These are phyloP conservation scores for Tetramorium parvispinum DNA, from an alignment of 1,140 invertebrate species.

Conservation along the genomic window DNA sequence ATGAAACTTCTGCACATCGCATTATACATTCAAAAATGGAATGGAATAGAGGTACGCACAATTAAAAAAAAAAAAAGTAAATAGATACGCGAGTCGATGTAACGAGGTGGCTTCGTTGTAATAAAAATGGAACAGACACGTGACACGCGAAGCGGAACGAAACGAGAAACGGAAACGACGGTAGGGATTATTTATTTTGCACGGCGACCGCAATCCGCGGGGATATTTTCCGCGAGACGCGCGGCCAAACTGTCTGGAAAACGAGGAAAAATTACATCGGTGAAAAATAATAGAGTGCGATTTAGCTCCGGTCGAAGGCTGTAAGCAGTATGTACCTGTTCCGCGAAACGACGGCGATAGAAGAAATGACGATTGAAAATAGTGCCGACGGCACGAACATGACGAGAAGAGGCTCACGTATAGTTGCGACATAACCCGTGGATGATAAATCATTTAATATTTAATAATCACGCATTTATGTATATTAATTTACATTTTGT, in stretches of 20 bases:
- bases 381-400: neutral
- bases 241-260: conserved; percentile 82
- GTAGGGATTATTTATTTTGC: conserved; percentile 82
- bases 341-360: conserved; percentile 16
- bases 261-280: conserved; percentile 83
- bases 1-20: neutral
- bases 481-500: neutral
- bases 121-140: conserved; percentile 66
- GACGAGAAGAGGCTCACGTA: neutral
- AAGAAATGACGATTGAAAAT: neutral
- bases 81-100: conserved; percentile 40
- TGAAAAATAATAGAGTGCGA: conserved; percentile 78
- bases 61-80: conserved; percentile 15
- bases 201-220: conserved; percentile 77
- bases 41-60: neutral
- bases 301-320: conserved; percentile 32
- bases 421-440: neutral
- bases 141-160: conserved; percentile 70
- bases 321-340: conserved; percentile 36
- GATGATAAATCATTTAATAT: neutral
- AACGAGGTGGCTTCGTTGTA: conserved; percentile 65
- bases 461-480: neutral
- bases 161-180: conserved; percentile 76
- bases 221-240: conserved; percentile 75
- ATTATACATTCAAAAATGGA: conserved; percentile 18